These are phyloP conservation scores for Peromyscus leucopus DNA, from an alignment of 2,113 vertebrate species.

Conservation along the genomic window DNA sequence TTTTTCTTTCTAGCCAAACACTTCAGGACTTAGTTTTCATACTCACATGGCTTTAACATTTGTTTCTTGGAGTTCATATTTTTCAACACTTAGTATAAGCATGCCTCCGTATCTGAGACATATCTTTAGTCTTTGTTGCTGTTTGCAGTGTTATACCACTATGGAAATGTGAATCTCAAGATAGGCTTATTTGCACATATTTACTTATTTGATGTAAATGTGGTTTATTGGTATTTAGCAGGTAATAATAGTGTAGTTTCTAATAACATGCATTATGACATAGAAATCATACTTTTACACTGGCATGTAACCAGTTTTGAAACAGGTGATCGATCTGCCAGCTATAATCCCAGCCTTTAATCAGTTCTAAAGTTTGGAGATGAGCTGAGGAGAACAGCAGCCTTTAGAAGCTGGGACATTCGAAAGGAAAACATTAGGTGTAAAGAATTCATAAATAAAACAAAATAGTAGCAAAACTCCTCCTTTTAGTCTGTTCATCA, in stretches of 20 bases:
- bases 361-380: constrained; percentile 2
- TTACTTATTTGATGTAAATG: background rate
- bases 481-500: background rate
- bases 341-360: background rate
- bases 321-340: background rate
- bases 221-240: background rate
- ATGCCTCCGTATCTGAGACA: background rate
- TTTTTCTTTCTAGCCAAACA: background rate
- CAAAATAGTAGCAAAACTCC: background rate
- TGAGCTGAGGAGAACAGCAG: background rate
- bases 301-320: background rate
- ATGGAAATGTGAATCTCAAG: background rate
- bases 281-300: background rate
- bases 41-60: background rate
- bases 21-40: background rate
- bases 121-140: background rate
- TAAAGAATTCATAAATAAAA: background rate
- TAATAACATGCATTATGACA: background rate
- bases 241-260: background rate
- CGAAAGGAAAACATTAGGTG: background rate
- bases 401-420: background rate
- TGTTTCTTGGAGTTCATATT: background rate
- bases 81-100: background rate
- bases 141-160: background rate
- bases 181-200: background rate